A percentile compares a stretch with the other conserved stretches of the same genome.
These are phyloP conservation scores for Drosophila albomicans DNA, from an alignment of 1,140 invertebrate genomes.

Conservation along the genomic window DNA sequence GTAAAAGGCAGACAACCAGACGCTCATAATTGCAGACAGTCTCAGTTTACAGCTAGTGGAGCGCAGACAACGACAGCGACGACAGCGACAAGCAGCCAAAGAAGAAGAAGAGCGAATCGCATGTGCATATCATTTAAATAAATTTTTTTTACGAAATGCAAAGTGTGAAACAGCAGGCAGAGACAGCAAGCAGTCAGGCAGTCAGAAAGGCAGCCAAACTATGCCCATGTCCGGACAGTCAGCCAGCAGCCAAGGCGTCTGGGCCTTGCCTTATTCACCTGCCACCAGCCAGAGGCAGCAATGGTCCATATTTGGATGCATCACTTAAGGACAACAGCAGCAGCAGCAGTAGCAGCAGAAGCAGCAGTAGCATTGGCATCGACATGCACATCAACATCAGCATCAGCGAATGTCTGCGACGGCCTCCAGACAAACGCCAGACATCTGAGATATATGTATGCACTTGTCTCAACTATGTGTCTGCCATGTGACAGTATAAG, in stretches of 20 bases:
- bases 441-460: constrained; percentile 66
- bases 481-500: constrained; percentile 20
- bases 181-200: constrained; percentile 2
- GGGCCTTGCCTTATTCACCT: constrained; percentile 60
- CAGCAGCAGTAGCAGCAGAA: constrained; percentile 28
- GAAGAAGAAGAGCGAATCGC: constrained; percentile 36
- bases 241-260: constrained; percentile 46
- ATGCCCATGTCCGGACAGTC: constrained; percentile 37
- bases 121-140: constrained; percentile 82
- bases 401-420: constrained; percentile 57
- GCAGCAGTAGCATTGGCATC: constrained; percentile 47
- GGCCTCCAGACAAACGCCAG: constrained; percentile 80
- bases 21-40: constrained; percentile 76
- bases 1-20: constrained; percentile 60
- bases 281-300: constrained; percentile 36
- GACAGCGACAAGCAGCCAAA: constrained; percentile 37
- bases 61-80: constrained; percentile 54
- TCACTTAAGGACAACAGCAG: constrained; percentile 52
- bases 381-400: constrained; percentile 49
- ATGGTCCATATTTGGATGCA: constrained; percentile 79
- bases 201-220: constrained; percentile 29
- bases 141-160: constrained; percentile 52
- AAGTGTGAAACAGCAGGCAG: constrained; percentile 75
- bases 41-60: constrained; percentile 76
- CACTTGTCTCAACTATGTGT: constrained; percentile 69